Conservation (phyloP, 2,888 invertebrate genomes). For the Tortricodes alternella region DNA sequence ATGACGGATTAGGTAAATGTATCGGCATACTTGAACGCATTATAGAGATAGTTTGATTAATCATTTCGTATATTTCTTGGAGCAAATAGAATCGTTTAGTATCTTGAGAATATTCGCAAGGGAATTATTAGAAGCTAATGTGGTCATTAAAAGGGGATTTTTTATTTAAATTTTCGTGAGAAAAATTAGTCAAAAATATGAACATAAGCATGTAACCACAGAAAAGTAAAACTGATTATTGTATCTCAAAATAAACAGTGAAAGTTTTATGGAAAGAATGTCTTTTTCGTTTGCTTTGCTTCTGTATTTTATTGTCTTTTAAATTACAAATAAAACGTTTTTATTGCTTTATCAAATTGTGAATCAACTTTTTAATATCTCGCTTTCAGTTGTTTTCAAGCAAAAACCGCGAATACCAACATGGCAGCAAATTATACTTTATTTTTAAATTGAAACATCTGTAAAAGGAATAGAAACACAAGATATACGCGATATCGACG, state of each 20-base stretch:
- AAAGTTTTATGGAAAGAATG: no score
- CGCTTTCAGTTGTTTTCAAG: no score
- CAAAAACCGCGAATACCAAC: no score
- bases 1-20: conserved; percentile 69
- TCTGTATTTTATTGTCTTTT: no score
- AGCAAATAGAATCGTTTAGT: conserved; percentile 44
- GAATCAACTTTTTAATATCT: no score
- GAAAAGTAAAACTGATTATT: no score
- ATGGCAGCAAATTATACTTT: neutral
- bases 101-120: conserved; percentile 35
- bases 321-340: no score
- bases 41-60: conserved; percentile 57
- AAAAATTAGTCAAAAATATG: neutral
- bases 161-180: conserved; percentile 31
- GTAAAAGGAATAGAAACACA: conserved; percentile 5
- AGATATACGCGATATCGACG: neutral
- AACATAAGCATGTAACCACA: no score
- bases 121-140: conserved; percentile 18
- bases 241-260: no score
- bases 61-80: conserved; percentile 54
- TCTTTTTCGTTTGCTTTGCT: no score
- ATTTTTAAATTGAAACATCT: neutral
- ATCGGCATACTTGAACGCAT: conserved; percentile 38
- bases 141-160: conserved; percentile 38
- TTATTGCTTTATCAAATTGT: no score